phyloP scores from a whole-genome alignment of 2,797 vertebrate species.

The Acanthurus tractus region DNA sequence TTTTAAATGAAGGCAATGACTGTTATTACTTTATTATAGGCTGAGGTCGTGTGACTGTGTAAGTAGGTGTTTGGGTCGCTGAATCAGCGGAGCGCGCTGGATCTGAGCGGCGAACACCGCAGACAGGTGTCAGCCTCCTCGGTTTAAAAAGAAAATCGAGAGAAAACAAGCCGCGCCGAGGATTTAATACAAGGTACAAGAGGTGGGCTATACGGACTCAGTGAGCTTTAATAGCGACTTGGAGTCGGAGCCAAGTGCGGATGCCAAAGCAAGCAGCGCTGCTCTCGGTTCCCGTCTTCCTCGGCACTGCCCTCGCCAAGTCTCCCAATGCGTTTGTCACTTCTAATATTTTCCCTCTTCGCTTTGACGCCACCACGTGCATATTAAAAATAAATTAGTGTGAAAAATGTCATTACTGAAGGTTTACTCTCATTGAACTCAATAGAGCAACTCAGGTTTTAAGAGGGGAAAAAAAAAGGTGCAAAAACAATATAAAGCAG shows the following conservation, averaged over 20 bases:
- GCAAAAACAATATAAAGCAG: background rate
- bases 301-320: conserved; percentile 48
- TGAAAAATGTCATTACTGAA: background rate
- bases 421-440: background rate
- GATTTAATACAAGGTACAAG: conserved; percentile 60
- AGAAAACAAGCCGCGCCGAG: conserved; percentile 40
- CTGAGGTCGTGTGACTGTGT: conserved; percentile 14
- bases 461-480: too few species aligned
- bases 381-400: conserved; percentile 23
- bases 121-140: conserved; percentile 76
- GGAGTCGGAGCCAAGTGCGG: conserved; percentile 44
- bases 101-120: conserved; percentile 32
- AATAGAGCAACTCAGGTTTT: background rate
- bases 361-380: conserved; percentile 43
- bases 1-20: conserved; percentile 41
- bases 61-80: conserved; percentile 34
- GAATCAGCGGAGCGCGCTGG: conserved; percentile 43
- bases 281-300: conserved; percentile 60
- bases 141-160: conserved; percentile 36
- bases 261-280: conserved; percentile 75
- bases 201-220: conserved; percentile 49
- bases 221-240: conserved; percentile 65
- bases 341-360: conserved; percentile 61
- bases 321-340: conserved; percentile 66
- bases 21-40: conserved; percentile 46